Base-by-base conservation (phyloP, 2,113 vertebrate genomes). In the Actinemys pallida region DNA sequence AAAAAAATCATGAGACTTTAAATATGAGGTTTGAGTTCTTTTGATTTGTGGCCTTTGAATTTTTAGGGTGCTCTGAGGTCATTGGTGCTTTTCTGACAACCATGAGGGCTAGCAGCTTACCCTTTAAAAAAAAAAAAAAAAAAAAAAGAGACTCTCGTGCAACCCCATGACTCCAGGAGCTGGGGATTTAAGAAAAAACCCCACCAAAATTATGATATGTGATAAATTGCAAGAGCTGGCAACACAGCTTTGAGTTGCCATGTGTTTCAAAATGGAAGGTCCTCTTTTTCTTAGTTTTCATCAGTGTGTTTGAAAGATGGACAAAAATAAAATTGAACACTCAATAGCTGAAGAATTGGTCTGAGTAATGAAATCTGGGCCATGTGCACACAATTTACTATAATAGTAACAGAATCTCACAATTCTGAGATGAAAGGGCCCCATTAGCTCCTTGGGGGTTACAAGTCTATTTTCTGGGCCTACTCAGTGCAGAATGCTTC, bases 41-140 rank as follows among this genome's bases (percentile, higher is more conserved):
- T 92, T 90, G 93, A 96, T 85, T 96, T 65, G 72, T 94, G 94
- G 90, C 89, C 85, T 95, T 87, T 87, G 78, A 94, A 75, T 91
- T 85, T 94, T 65, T 94, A 57, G 93, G 92, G 89, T 94, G 96
- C 65, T 94, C 80, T 95, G 88, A 72, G 16, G 19, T n/a, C n/a
- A 8, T 39, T 94, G 96, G 59, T 95, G 84, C 47, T 84, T 90
- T 93, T 62, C 56, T 89, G 53, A 54, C 83, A 85, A 62, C 83
- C 84, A 3, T 84, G 56, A 59, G 56, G 56, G 27, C 83, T 80
- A 91, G 65, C 76, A 89, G 49, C 3, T 0, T 53, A 19, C 1
- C 6, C 39, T 39, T 39, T 39, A 39, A 39, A 39, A 39, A 39
- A 39, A 39, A 39, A 39, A 39, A 39, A 39, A 39, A 39, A 39